Evolutionary conservation across 1,140 invertebrate genomes (phyloP).

Genomic region (Leptopilina clavipes): DNA sequence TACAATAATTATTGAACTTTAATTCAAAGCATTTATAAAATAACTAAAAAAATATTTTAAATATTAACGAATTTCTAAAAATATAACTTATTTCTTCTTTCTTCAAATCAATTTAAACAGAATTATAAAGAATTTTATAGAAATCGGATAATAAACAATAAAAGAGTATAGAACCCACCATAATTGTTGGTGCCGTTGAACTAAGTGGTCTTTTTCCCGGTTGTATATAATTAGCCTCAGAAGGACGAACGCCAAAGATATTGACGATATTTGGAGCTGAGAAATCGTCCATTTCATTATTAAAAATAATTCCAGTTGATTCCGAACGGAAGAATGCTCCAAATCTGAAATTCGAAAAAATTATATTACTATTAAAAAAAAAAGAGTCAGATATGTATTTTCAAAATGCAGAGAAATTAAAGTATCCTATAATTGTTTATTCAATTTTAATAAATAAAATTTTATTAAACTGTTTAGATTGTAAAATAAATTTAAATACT

Average conservation of each 20-base stretch:
- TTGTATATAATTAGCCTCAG: constrained; percentile 86
- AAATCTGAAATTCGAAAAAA: constrained; percentile 77
- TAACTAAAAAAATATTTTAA: too few species aligned
- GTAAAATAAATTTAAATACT: constrained; percentile 61
- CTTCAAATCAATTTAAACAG: too few species aligned
- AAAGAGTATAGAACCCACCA: constrained; percentile 76
- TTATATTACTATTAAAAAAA: constrained; percentile 38
- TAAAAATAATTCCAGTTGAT: constrained; percentile 91
- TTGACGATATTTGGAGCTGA: constrained; percentile 88
- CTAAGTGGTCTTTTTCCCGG: constrained; percentile 90
- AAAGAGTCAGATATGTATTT: neutral
- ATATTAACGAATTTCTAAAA: too few species aligned
- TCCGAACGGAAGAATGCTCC: constrained; percentile 83
- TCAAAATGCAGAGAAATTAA: too few species aligned
- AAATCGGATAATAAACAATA: too few species aligned
- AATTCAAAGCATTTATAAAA: too few species aligned
- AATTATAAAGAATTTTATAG: too few species aligned
- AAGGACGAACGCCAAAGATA: constrained; percentile 85
- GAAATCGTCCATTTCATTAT: constrained; percentile 98
- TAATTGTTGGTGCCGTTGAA: constrained; percentile 91
- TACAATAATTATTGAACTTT: too few species aligned
- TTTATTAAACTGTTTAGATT: too few species aligned
- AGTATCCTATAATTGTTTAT: too few species aligned
- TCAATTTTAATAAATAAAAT: too few species aligned
- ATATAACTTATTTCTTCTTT: too few species aligned